Conservation (phyloP, 2,113 vertebrate species). For the Nibea albiflora region DNA sequence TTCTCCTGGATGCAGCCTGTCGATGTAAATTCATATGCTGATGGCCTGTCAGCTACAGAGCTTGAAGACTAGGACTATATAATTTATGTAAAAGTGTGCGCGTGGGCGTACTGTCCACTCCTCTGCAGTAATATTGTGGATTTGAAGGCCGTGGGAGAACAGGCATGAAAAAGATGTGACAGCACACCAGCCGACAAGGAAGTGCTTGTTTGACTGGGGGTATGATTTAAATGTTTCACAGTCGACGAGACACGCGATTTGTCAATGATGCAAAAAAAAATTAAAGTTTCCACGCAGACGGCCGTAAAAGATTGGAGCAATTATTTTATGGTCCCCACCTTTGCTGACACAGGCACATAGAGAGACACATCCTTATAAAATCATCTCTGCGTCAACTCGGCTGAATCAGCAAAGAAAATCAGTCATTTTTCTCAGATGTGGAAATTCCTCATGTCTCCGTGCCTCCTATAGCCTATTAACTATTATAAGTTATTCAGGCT, state of each 20-base stretch:
- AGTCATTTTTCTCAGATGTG: conserved; percentile 49
- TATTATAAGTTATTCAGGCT: conserved; percentile 41
- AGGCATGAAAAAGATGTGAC: conserved; percentile 27
- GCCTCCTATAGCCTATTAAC: conserved; percentile 56
- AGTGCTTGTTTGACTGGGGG: conserved; percentile 37
- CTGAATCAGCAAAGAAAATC: conserved; percentile 64
- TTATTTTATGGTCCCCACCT: conserved; percentile 57
- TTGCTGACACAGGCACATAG: conserved; percentile 61
- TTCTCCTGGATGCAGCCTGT: not conserved
- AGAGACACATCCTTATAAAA: conserved; percentile 55
- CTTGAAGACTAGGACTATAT: conserved; percentile 33
- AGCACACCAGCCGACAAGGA: conserved; percentile 16
- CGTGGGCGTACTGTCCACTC: conserved; percentile 29
- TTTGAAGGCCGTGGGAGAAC: conserved; percentile 23
- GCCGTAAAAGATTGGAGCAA: conserved; percentile 50
- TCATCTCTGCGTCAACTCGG: conserved; percentile 45
- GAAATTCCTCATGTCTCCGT: conserved; percentile 29
- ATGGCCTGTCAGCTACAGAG: conserved; percentile 30
- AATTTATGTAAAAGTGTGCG: conserved; percentile 41
- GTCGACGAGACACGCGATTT: conserved; percentile 49
- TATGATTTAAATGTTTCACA: conserved; percentile 63
- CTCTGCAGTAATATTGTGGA: conserved; percentile 20
- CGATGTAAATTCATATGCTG: conserved; percentile 31
- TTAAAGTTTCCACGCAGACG: conserved; percentile 25
- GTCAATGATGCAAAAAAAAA: conserved; percentile 52